Evolutionary conservation across 1,140 invertebrate genomes (phyloP).

Genomic region (Telenomus remus): DNA sequence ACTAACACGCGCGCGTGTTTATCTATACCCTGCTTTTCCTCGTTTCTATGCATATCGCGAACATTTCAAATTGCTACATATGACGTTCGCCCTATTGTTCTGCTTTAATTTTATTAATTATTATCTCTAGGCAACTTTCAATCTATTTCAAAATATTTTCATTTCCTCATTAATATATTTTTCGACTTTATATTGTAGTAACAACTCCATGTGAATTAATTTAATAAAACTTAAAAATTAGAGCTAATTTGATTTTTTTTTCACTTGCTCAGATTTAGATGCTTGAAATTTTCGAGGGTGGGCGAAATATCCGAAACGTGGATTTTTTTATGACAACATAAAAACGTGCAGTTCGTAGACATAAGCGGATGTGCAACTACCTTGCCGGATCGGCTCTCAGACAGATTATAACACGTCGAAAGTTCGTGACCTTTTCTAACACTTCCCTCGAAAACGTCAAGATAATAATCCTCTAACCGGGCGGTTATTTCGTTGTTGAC

Average conservation of each 20-base stretch:
- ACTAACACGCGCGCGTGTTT: constrained; percentile 34
- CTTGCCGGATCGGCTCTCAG: constrained; percentile 55
- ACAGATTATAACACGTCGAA: constrained; percentile 71
- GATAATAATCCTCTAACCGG: constrained; percentile 69
- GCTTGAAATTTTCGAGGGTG: no score
- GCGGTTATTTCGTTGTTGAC: constrained; percentile 72
- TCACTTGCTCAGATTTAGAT: no score
- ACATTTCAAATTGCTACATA: constrained; percentile 57
- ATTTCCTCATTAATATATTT: no score
- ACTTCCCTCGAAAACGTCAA: constrained; percentile 56
- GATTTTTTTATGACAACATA: no score
- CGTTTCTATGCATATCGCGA: constrained; percentile 58
- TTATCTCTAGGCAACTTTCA: constrained; percentile 7
- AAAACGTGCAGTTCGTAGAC: not conserved
- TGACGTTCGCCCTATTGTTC: constrained; percentile 47
- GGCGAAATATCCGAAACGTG: no score
- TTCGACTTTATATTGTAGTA: no score
- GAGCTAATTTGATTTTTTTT: no score
- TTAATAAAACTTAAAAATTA: no score
- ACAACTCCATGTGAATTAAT: no score
- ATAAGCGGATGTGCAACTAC: constrained; percentile 23
- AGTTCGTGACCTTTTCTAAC: constrained; percentile 72
- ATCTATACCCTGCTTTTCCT: constrained; percentile 52
- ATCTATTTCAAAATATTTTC: not conserved
- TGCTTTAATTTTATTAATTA: constrained; percentile 48